Evolutionary conservation across 2,797 vertebrate species (phyloP).

Genomic region (Poeciliopsis turneri): DNA sequence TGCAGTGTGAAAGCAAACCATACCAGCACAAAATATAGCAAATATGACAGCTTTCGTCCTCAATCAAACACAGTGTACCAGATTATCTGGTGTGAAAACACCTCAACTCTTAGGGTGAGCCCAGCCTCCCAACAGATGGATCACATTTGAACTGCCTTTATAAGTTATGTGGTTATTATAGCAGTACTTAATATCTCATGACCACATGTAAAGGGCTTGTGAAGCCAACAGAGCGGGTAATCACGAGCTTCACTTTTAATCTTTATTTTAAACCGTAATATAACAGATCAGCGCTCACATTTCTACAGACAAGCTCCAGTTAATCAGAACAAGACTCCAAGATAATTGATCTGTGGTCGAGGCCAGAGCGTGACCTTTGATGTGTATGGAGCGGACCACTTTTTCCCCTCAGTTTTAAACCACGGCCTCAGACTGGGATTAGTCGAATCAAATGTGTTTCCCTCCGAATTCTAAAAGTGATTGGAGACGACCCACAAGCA

Average conservation of each 20-base stretch:
- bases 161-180: background rate
- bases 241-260: background rate
- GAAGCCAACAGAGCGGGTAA: background rate
- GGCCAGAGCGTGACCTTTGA: background rate
- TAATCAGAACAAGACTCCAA: background rate
- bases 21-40: no score
- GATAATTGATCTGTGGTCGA: background rate
- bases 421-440: background rate
- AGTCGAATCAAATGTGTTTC: background rate
- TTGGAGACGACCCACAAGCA: background rate
- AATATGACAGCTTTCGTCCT: no score
- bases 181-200: background rate
- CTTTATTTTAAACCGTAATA: background rate
- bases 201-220: background rate
- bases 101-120: background rate
- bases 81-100: no score
- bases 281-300: background rate
- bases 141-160: background rate
- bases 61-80: no score
- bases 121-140: background rate
- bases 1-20: no score
- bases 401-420: background rate
- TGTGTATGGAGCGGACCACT: background rate
- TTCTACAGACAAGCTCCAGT: background rate
- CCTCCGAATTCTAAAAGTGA: background rate